phyloP scores from a whole-genome alignment of 2,888 invertebrate species.

The Callinectes sapidus region DNA sequence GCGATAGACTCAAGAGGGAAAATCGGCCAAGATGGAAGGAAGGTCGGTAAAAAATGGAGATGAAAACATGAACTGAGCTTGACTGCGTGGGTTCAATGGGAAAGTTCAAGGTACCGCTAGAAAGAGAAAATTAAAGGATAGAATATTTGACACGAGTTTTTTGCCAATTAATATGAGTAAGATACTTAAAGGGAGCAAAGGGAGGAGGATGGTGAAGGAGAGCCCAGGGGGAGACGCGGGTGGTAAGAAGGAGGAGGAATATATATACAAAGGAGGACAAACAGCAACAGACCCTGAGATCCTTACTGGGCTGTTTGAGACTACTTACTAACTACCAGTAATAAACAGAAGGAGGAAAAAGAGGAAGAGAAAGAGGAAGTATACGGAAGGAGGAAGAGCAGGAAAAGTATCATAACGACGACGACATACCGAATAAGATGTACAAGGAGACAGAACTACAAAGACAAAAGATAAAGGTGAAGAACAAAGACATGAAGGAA shows the following conservation, averaged over 20 bases:
- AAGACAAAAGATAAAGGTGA: not conserved
- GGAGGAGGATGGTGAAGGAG: not conserved
- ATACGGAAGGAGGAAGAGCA: not conserved
- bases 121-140: not conserved
- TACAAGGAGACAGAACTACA: not conserved
- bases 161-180: not conserved
- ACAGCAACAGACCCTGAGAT: no score
- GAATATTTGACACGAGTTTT: not conserved
- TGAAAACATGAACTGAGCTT: constrained; percentile 9
- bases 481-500: not conserved
- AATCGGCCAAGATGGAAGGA: not conserved
- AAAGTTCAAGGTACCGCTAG: not conserved
- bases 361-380: not conserved
- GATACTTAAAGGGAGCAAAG: not conserved
- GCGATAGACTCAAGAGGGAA: no score
- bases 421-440: not conserved
- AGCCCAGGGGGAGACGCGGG: not conserved
- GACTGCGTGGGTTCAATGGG: not conserved
- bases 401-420: not conserved
- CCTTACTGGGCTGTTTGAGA: no score
- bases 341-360: not conserved
- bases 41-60: not conserved
- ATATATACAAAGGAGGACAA: no score
- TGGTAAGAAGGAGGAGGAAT: not conserved
- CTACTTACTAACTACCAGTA: no score